Percentiles rank a stretch among this genome's conserved stretches.
These are phyloP conservation scores for Tragopan temminckii DNA, from an alignment of 2,797 vertebrate genomes.

Conservation along the genomic window DNA sequence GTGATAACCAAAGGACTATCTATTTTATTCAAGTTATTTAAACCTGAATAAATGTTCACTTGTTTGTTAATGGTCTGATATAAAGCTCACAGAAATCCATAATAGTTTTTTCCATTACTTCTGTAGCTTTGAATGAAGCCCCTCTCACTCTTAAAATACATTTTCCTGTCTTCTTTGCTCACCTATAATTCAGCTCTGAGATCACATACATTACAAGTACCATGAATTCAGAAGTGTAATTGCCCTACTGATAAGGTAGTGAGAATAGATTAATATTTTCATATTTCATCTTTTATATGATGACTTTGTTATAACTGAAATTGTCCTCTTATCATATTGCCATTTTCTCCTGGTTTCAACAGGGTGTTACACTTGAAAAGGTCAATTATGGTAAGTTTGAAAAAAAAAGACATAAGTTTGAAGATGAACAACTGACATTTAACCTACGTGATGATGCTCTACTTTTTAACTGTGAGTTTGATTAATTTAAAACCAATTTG, in stretches of 20 bases:
- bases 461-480: conserved; percentile 52
- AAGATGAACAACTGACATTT: conserved; percentile 64
- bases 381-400: conserved; percentile 41
- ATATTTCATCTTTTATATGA: conserved; percentile 25
- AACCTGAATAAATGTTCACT: background rate
- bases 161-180: background rate
- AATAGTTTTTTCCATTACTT: background rate
- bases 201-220: conserved; percentile 8
- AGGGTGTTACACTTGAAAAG: conserved; percentile 45
- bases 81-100: background rate
- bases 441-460: conserved; percentile 52
- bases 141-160: background rate
- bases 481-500: conserved; percentile 74
- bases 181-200: conserved; percentile 1
- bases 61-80: background rate
- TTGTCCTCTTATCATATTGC: conserved; percentile 35
- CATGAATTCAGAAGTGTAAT: conserved; percentile 3
- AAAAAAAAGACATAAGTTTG: conserved; percentile 45
- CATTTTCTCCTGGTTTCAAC: conserved; percentile 41
- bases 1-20: background rate
- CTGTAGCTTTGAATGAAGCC: background rate
- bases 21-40: background rate
- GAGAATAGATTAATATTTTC: conserved; percentile 29
- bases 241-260: conserved; percentile 13
- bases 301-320: conserved; percentile 50